phyloP scores from a whole-genome alignment of 2,113 vertebrate genomes.

The Tupaia tana region DNA sequence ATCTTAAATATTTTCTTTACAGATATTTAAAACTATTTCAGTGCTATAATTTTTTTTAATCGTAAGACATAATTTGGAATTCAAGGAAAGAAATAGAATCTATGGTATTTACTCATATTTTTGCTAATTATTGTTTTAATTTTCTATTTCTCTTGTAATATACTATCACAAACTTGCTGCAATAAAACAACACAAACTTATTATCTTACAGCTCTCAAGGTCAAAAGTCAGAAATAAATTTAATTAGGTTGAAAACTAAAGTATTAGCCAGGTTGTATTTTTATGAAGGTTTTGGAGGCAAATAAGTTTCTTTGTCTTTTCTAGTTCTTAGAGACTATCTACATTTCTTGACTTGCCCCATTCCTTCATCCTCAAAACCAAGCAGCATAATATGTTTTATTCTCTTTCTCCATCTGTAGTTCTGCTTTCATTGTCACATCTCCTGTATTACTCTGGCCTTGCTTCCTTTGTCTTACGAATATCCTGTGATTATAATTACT shows the following conservation, averaged over 20 bases:
- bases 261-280: not conserved
- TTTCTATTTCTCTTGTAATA: not conserved
- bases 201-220: not conserved
- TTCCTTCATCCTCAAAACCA: not conserved
- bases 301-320: not conserved
- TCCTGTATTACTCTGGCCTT: not conserved
- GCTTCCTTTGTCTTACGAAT: not conserved
- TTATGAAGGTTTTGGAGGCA: not conserved
- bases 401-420: not conserved
- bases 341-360: not conserved
- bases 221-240: slow-evolving; percentile 4
- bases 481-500: not conserved
- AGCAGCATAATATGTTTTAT: not conserved
- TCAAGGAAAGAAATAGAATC: not conserved
- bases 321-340: not conserved
- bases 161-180: not conserved
- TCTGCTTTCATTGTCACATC: not conserved
- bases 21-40: not conserved
- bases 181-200: not conserved
- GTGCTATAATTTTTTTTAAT: slow-evolving; percentile 7
- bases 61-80: not conserved
- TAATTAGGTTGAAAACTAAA: not conserved
- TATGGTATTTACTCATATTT: not conserved
- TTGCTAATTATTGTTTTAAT: not conserved
- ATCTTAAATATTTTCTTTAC: not conserved